phyloP scores from a whole-genome alignment of 2,888 invertebrate species.

The Mylabris sibirica region DNA sequence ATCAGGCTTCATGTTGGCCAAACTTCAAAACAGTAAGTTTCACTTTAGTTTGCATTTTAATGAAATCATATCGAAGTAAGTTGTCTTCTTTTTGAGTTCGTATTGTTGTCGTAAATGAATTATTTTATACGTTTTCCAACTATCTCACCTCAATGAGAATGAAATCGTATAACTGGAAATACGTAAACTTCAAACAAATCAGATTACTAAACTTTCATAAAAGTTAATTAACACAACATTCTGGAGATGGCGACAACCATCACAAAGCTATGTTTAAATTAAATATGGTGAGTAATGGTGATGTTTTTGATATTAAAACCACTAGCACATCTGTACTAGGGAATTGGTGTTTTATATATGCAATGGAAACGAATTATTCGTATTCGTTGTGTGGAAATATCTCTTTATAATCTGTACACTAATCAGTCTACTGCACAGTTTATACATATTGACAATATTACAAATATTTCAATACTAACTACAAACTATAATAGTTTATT shows the following conservation, averaged over 20 bases:
- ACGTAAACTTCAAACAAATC: conserved; percentile 40
- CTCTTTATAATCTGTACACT: conserved; percentile 7
- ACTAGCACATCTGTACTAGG: conserved; percentile 12
- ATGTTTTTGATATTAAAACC: conserved; percentile 25
- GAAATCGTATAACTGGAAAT: conserved; percentile 31
- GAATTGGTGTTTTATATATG: conserved; percentile 10
- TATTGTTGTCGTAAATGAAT: background rate
- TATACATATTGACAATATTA: background rate
- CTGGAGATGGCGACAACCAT: conserved; percentile 34
- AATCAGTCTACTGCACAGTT: conserved; percentile 10
- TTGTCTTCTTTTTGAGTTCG: background rate
- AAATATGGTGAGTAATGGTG: conserved; percentile 27
- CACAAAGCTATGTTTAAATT: conserved; percentile 37
- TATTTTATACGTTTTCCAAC: background rate
- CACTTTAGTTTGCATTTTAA: too few relatives aligned
- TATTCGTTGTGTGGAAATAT: conserved; percentile 22
- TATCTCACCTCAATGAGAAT: conserved; percentile 33
- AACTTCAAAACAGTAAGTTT: too few relatives aligned
- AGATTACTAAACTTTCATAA: conserved; percentile 44
- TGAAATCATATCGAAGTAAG: background rate
- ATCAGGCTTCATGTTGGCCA: too few relatives aligned
- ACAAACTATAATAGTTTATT: background rate
- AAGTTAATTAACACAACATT: conserved; percentile 40
- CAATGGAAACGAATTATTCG: conserved; percentile 22
- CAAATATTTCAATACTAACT: background rate